Evolutionary conservation across 2,797 vertebrate species (phyloP), one percentile per base, ranked within the genome.

Genomic region (Dendrocincla fuliginosa): DNA sequence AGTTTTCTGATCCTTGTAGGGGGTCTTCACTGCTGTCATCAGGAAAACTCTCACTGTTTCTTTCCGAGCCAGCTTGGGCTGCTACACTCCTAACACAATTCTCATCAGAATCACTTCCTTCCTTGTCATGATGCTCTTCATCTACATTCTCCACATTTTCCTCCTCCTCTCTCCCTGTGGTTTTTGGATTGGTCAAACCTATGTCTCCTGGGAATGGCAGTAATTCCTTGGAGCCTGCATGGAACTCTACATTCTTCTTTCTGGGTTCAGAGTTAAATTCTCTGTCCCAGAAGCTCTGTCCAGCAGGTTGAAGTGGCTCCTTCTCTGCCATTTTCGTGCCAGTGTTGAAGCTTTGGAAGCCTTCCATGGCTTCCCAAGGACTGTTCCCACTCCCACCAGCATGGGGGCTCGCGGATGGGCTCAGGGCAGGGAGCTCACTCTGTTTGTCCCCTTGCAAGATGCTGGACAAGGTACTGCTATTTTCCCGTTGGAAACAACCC

Each of bases 321-420:
- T 75, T 41, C 37, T 20, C 30, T 0, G 0, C n/a, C 18, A 12
- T 4, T 73, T 64, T 77, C 0, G 0, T 9, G 47, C 16, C 55
- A 9, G 27, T 78, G 1, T 4, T 49, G 57, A 44, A 78, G 68
- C 35, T 61, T 5, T 53, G 42, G 41, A 35, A 63, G 20, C 68
- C 61, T 39, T 50, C 76, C 57, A 24, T 3, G 15, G 37, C 16
- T 28, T 13, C 13, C 84, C 56, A 61, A 11, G 41, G 67, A 24
- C 20, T 11, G 17, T 1, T 42, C 46, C 61, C 41, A n/a, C 23
- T 64, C 61, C 83, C 24, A 2, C 30, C 91, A 14, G 20, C 0
- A 0, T 7, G 35, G 27, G 91, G 90, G 41, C 73, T 90, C 9
- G 15, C 0, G 0, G 52, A 6, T 0, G 84, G 67, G 65, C 76